These are phyloP conservation scores for Haliclona indistincta DNA, from an alignment of 37 sponge, comb jelly and placozoan species.

Conservation along the genomic window DNA sequence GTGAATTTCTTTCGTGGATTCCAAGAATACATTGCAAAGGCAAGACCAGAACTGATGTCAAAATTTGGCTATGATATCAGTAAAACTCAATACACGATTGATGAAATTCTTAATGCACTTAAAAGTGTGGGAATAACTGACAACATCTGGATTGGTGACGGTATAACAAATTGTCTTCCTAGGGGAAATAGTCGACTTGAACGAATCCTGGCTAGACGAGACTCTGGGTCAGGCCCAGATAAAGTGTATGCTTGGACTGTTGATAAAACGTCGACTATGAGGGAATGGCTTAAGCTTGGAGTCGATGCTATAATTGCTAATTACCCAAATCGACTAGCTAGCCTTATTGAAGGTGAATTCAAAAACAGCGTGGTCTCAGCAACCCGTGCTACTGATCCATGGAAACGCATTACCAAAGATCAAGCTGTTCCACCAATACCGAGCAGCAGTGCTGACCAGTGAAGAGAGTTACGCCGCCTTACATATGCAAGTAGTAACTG, in stretches of 20 bases:
- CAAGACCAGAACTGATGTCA: not conserved
- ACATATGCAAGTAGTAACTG: too few species aligned
- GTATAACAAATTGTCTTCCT: slow-evolving; percentile 7
- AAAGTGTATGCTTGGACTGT: slow-evolving; percentile 20
- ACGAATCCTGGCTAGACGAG: not conserved
- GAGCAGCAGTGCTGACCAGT: too few species aligned
- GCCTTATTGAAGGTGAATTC: slow-evolving; percentile 6
- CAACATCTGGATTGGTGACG: slow-evolving; percentile 20
- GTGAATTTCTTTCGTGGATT: slow-evolving; percentile 14
- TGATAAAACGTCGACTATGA: slow-evolving; percentile 12
- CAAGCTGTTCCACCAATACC: slow-evolving; percentile 12
- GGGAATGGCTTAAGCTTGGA: not conserved
- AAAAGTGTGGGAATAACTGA: slow-evolving; percentile 1
- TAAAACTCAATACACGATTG: not conserved
- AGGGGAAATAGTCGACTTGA: not conserved
- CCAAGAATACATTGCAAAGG: not conserved
- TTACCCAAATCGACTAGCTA: not conserved
- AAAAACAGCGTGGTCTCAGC: not conserved
- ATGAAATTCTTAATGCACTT: slow-evolving; percentile 15
- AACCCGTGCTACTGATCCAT: not conserved
- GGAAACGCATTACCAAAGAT: not conserved
- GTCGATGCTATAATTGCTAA: slow-evolving; percentile 25
- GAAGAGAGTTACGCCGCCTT: too few species aligned
- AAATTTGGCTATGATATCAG: slow-evolving; percentile 23
- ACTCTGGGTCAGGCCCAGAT: not conserved